Base-by-base conservation (phyloP, 1,140 invertebrate species). In the Ridgeia piscesae region DNA sequence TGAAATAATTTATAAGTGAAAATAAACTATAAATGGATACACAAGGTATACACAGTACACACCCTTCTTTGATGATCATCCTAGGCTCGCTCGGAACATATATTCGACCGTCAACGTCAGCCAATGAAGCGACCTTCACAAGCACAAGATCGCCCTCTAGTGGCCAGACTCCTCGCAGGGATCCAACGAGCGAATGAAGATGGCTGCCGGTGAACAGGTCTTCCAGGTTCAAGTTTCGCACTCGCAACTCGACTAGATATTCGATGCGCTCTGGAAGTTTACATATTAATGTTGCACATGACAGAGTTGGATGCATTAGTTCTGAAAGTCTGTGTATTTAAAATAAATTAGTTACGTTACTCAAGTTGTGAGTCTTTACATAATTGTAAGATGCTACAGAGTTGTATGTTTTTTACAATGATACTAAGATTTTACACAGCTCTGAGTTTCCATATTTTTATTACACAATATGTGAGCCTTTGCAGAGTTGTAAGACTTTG, bases 121-220 rank as follows among this genome's bases (percentile, higher is more conserved):
- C 11, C 89, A 90, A n/a, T 8, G 89, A 90, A 6, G 33, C 35
- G 17, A 90, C 89, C n/a, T 90, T 34, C 34, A 90, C 89, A 33
- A 90, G 89, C 21, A 34, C 89, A 90, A 90, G 89, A 90, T 90
- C 35, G 34, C 35, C 89, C 34, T 34, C 89, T 90, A 33, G 89
- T 14, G 89, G 89, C 89, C 89, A 90, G 2, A 90, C 9, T 4
- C 35, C 35, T 27, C 34, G 89, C 89, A 90, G n/a, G 0, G 33
- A 33, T 34, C 35, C 34, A 27, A 90, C 8, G 17, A 90, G 89
- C 17, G 89, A 17, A 33, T 90, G 33, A 8, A 90, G 33, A 90
- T 42, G 89, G 11, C n/a, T 33, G 89, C 89, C 89, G 17, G 35
- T 34, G 34, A 90, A 42, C 17, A 90, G 11, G 89, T 90, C 89